Evolutionary conservation across 2,888 invertebrate genomes (phyloP), one percentile per base, ranked within the genome.

Genomic region (Melieria crassipennis): DNA sequence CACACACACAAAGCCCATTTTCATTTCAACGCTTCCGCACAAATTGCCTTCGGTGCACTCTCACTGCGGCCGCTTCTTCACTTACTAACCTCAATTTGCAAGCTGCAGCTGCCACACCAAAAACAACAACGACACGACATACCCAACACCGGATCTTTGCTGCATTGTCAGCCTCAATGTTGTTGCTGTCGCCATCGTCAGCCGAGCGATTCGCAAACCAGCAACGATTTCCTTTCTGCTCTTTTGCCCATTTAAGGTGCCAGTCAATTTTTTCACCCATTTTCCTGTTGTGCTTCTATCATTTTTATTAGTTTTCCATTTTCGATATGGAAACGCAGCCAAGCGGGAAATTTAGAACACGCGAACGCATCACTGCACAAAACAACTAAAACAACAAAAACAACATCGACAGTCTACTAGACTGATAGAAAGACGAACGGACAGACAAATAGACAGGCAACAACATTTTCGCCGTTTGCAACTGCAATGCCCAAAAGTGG

Each of bases 331-430:
- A 67, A 60, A 67, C 45, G 50, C 73, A 73, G 48, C 65, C 67
- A 65, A 67, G 68, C 70, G 65, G 46, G 58, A 73, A 70, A 73
- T 70, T 70, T 73, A 70, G 72, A 64, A 72, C 62, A 63, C 67
- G 30, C 60, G 46, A 58, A 48, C 67, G 43, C 67, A 58, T 43
- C 50, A 61, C 52, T 42, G 52, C n/a, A 43, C 5, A 60, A 60
- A n/a, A 43, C 55, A 56, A 30, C 13, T 13, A 5, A 2, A 30
- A 30, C 30, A 30, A 30, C 30, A 30, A 16, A 1, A 2, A 3
- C 30, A 3, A 30, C 30, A 30, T 30, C 30, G 30, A 30, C 30
- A 30, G 30, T 30, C 30, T 30, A 30, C 30, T 30, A 30, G 30
- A 30, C 30, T 30, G 30, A 30, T 30, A 30, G 30, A 30, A 30